Percentiles rank a stretch among this genome's conserved stretches.
These are phyloP conservation scores for Caretta caretta DNA, from an alignment of 2,113 vertebrate species.

Conservation along the genomic window DNA sequence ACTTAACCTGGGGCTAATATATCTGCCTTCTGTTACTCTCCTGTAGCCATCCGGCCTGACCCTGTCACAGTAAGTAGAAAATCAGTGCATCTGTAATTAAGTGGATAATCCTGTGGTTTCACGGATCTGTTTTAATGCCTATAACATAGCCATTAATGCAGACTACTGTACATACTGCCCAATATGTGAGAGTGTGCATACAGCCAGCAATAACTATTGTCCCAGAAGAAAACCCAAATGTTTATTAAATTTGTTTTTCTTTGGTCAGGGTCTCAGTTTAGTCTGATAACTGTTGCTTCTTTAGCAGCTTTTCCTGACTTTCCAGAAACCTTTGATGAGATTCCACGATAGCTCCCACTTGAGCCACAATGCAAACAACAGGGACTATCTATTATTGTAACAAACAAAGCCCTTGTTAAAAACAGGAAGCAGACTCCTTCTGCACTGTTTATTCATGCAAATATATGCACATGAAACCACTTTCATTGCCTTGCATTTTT, in stretches of 20 bases:
- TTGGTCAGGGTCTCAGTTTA: not conserved
- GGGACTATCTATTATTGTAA: not conserved
- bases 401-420: not conserved
- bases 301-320: not conserved
- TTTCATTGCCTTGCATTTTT: not conserved
- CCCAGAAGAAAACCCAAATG: not conserved
- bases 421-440: not conserved
- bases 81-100: rapidly evolving
- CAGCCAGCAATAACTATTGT: not conserved
- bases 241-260: not conserved
- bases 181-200: rapidly evolving
- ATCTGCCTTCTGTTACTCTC: too few relatives aligned
- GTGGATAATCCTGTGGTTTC: not conserved
- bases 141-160: not conserved
- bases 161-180: rapidly evolving
- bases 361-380: not conserved
- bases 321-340: not conserved
- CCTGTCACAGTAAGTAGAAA: not conserved
- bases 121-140: not conserved
- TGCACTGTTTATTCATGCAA: not conserved
- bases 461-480: not conserved
- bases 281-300: not conserved
- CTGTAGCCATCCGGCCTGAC: too few relatives aligned
- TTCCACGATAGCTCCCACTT: not conserved
- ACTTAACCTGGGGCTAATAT: too few relatives aligned